Evolutionary conservation across 2,113 vertebrate species (phyloP).

Genomic region (Jaculus jaculus): DNA sequence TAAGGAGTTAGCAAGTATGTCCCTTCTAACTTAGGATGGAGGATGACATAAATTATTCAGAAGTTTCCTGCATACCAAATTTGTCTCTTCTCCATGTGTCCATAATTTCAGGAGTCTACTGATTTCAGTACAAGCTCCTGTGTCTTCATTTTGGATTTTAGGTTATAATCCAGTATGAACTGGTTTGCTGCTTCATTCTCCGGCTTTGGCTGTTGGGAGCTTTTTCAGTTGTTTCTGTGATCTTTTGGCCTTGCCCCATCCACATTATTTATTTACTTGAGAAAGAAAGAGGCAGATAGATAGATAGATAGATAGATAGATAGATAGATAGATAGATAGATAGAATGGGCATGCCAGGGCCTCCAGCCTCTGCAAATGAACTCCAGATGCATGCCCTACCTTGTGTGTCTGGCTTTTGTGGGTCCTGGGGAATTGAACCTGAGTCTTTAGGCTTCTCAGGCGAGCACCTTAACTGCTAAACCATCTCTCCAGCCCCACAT

Average conservation of each 20-base stretch:
- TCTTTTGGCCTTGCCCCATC: not conserved
- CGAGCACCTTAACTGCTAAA: too few relatives aligned
- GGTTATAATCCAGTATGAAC: not conserved
- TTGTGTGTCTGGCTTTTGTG: too few relatives aligned
- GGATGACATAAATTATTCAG: not conserved
- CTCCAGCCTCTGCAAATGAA: too few relatives aligned
- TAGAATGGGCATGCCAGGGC: too few relatives aligned
- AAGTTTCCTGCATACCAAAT: not conserved
- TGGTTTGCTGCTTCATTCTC: not conserved
- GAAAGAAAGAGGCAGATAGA: too few relatives aligned
- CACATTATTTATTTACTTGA: too few relatives aligned
- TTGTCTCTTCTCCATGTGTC: constrained; percentile 1
- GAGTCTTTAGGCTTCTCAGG: too few relatives aligned
- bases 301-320: too few relatives aligned
- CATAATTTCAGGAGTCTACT: not conserved
- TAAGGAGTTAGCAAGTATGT: not conserved
- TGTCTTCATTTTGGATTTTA: not conserved
- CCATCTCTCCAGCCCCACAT: too few relatives aligned
- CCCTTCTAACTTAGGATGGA: not conserved
- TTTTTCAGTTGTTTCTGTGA: not conserved
- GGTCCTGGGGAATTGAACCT: too few relatives aligned
- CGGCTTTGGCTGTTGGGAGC: not conserved
- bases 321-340: too few relatives aligned
- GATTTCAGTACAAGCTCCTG: not conserved
- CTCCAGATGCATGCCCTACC: too few relatives aligned